Evolutionary conservation across 2,113 vertebrate genomes (phyloP), one percentile per base, ranked within the genome.

Genomic region (Ophiodon elongatus): DNA sequence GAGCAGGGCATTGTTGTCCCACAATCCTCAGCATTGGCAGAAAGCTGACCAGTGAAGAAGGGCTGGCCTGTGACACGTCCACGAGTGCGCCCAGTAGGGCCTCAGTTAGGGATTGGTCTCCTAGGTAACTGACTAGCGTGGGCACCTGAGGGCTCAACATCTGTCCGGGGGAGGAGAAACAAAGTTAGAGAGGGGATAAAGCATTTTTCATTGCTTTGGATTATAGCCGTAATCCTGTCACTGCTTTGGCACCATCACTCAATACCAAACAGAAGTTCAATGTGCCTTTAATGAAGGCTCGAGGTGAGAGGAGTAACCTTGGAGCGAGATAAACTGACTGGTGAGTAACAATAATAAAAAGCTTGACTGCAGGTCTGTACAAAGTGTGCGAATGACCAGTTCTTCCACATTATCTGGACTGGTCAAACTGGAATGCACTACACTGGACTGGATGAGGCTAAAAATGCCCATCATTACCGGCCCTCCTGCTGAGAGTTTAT

Each of bases 131-230:
- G 5, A 97, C 90, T 6, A 99, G 84, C 27, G 90, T 87, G 0
- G 97, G 96, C 72, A 98, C 93, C 73, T 97, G 96, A 25, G 96
- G 94, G 59, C 95, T 94, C 91, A 98, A 90, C 67, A 95, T 96
- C 98, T 99, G 82, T 43, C 83, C 10, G 57, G 87, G 75, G 25
- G 23, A 74, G 63, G 15, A 54, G 59, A 47, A 64, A 88, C 2
- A 84, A 23, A 72, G 33, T 73, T 6, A 35, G 15, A 41, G 31
- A 54, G 21, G 57, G 35, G n/a, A 27, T 39, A 41, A 33, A 52
- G 33, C 19, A 14, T 37, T 23, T 13, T 60, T 62, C 4, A 17
- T 47, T 23, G 37, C 35, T 56, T 67, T 39, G 47, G 17, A 68
- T 37, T 9, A 64, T 0, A 39, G 35, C 11, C 9, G 39, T 17